These are phyloP conservation scores for Pyrrhia umbra DNA, from an alignment of 2,888 invertebrate genomes.

Conservation along the genomic window DNA sequence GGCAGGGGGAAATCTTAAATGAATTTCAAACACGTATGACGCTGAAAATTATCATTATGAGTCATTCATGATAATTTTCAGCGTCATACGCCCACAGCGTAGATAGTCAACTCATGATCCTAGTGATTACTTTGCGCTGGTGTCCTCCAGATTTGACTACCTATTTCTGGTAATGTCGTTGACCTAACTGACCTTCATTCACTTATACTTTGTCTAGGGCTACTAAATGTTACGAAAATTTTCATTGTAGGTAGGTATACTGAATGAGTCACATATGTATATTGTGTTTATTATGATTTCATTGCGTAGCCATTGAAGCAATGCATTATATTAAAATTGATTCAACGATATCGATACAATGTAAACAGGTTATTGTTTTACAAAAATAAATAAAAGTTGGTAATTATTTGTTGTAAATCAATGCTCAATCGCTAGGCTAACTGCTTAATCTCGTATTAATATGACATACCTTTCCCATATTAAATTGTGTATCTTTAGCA, in stretches of 20 bases:
- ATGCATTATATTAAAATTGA: background rate
- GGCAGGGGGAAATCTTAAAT: constrained; percentile 5
- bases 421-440: no score
- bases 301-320: constrained; percentile 16
- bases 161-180: constrained; percentile 37
- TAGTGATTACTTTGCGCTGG: constrained; percentile 37
- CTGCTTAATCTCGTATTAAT: no score
- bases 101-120: constrained; percentile 6
- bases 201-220: constrained; percentile 53
- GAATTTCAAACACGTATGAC: constrained; percentile 20
- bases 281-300: no score
- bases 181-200: constrained; percentile 41
- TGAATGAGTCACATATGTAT: constrained; percentile 15
- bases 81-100: constrained; percentile 35
- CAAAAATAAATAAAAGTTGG: no score
- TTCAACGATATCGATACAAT: background rate
- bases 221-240: constrained; percentile 35
- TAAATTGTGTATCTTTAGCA: no score
- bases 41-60: no score
- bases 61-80: constrained; percentile 39
- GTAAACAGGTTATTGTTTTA: no score
- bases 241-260: constrained; percentile 29
- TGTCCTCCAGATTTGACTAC: constrained; percentile 36
- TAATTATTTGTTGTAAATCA: no score
- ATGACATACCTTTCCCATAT: no score